Evolutionary conservation across 2,797 vertebrate genomes (phyloP).

Genomic region (Apogon talboti): DNA sequence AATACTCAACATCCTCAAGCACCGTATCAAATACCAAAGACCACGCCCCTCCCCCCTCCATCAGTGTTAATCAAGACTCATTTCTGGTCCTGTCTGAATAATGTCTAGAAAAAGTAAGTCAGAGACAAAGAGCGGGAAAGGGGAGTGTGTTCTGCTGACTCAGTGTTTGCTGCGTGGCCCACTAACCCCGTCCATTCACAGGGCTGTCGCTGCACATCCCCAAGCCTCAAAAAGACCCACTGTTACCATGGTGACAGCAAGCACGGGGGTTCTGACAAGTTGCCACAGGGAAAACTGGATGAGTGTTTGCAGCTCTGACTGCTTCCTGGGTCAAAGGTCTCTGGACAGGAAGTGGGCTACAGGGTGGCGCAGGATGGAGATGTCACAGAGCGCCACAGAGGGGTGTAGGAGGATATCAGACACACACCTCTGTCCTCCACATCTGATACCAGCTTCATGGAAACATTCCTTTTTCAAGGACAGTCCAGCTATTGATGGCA

Average conservation of each 20-base stretch:
- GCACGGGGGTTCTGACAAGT: constrained; percentile 5
- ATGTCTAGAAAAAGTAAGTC: neutral
- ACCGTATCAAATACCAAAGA: too few species aligned
- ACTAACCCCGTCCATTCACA: constrained; percentile 30
- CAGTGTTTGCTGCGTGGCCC: constrained; percentile 9
- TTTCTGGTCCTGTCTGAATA: neutral
- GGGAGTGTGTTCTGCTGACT: constrained; percentile 44
- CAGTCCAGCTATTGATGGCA: constrained; percentile 18
- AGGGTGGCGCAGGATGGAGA: constrained; percentile 34
- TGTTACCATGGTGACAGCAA: constrained; percentile 35
- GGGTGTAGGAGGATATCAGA: constrained; percentile 12
- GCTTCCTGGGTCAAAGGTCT: constrained; percentile 65
- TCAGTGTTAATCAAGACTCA: neutral
- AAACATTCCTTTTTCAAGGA: constrained; percentile 60
- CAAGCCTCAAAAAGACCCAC: neutral
- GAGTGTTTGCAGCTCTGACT: constrained; percentile 45
- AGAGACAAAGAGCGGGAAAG: neutral
- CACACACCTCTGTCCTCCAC: constrained; percentile 6
- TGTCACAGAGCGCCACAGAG: constrained; percentile 38
- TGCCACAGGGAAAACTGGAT: constrained; percentile 9
- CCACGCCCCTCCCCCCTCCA: too few species aligned
- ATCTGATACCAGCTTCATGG: constrained; percentile 39
- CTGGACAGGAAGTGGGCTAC: constrained; percentile 45
- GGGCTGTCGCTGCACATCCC: neutral
- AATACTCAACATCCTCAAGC: too few species aligned